Percentiles rank a stretch among this genome's conserved stretches.
phyloP scores from a whole-genome alignment of 2,797 vertebrate species.

The Myoxocephalus aenaeus region DNA sequence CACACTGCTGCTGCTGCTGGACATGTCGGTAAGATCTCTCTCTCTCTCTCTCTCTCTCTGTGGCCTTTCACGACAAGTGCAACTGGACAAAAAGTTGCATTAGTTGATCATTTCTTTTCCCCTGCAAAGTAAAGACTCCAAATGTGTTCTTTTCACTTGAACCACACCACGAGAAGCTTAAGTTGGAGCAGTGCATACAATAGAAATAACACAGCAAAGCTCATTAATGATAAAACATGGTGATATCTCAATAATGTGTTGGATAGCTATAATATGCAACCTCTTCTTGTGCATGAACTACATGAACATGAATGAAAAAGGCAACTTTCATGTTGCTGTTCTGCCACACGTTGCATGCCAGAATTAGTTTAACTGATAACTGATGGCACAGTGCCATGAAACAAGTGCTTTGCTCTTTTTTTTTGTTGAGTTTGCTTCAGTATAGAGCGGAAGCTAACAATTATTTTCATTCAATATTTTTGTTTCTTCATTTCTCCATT shows the following conservation, averaged over 20 bases:
- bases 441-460: not conserved
- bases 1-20: slow-evolving; percentile 52
- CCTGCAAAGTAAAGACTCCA: not conserved
- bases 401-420: slow-evolving; percentile 15
- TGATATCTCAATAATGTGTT: not conserved
- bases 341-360: not conserved
- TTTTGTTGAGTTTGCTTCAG: not conserved
- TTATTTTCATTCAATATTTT: not conserved
- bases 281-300: not conserved
- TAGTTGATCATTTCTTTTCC: fast-evolving
- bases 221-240: not conserved
- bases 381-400: not conserved
- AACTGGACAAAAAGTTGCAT: too few relatives aligned
- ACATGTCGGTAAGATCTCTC: slow-evolving; percentile 69
- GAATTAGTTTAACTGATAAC: too few relatives aligned
- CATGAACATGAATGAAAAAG: not conserved
- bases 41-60: too few relatives aligned
- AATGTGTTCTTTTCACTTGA: not conserved
- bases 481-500: not conserved
- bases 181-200: not conserved
- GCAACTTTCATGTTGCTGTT: not conserved
- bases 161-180: not conserved
- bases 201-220: not conserved
- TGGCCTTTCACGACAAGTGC: too few relatives aligned
- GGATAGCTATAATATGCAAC: too few relatives aligned